Evolutionary conservation across 2,113 vertebrate species (phyloP), one percentile per base, ranked within the genome.

Genomic region (Eurypyga helias): DNA sequence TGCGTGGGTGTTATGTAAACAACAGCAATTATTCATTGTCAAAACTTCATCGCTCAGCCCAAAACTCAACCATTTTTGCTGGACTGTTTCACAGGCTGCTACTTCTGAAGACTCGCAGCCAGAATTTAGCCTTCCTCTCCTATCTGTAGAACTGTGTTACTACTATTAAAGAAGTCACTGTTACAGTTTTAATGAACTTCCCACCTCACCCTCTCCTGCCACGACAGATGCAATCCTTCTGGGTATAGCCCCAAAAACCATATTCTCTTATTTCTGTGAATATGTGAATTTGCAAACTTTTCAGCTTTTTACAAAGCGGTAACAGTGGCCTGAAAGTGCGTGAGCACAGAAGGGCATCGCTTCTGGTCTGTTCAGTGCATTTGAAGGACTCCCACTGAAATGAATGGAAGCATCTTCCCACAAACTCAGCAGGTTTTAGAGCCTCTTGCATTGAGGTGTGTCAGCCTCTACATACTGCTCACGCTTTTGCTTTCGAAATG

Each of bases 11-110:
- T 89, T 89, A 71, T 71, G 67, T 83, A 97, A 95, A 95, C 88
- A 93, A 78, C 43, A 64, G 64, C 80, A 87, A 96, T 95, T 95
- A 83, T 96, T 97, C 92, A 83, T 55, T 96, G 93, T 92, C 95
- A 92, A 33, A 96, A 60, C 90, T 62, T 67, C 85, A 43, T 64
- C 90, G 31, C 76, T 89, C 60, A 81, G 85, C 62, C 62, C 95
- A 94, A 90, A 94, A 89, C 80, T 82, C 88, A 58, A 9, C 72
- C 33, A 60, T 90, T 89, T 94, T 84, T 94, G 24, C 83, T 75
- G 80, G 49, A 36, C 55, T 81, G 16, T 52, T 41, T 83, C 88
- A 81, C 64, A 78, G 36, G 38, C 55, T 90, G 25, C 79, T 77
- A 2, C 19, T 85, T 88, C 46, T 73, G 31, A 78, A 93, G 60